Percentiles rank a stretch among this genome's conserved stretches.
phyloP scores from a whole-genome alignment of 2,797 vertebrate species.

The Stomatorhinus walkeri region DNA sequence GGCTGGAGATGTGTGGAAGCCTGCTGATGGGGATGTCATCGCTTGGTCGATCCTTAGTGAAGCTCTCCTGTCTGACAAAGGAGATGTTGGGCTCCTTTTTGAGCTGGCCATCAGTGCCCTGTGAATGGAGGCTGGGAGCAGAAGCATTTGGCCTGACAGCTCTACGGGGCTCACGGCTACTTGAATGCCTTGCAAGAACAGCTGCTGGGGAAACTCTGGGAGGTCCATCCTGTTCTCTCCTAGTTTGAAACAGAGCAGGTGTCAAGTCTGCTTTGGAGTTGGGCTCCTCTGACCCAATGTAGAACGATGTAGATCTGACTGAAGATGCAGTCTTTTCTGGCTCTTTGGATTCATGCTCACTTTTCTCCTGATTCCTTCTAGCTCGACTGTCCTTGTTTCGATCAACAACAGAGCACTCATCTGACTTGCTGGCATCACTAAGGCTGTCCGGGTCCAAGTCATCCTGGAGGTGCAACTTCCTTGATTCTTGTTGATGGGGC shows the following conservation, averaged over 20 bases:
- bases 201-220: conserved; percentile 55
- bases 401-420: conserved; percentile 65
- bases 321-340: conserved; percentile 34
- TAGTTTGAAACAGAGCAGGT: conserved; percentile 26
- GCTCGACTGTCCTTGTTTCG: conserved; percentile 46
- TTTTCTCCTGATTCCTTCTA: conserved; percentile 33
- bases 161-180: conserved; percentile 56
- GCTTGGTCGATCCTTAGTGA: conserved; percentile 81
- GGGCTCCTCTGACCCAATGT: conserved; percentile 71
- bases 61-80: conserved; percentile 84
- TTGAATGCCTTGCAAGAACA: conserved; percentile 56
- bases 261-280: conserved; percentile 40
- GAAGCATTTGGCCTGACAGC: conserved; percentile 66
- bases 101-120: conserved; percentile 53
- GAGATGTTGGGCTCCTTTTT: conserved; percentile 44
- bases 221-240: conserved; percentile 49
- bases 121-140: conserved; percentile 63
- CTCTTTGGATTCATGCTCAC: conserved; percentile 15
- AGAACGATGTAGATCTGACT: conserved; percentile 66
- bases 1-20: conserved; percentile 82
- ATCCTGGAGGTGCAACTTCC: conserved; percentile 63
- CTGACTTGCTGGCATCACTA: conserved; percentile 86
- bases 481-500: conserved; percentile 44
- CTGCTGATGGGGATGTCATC: conserved; percentile 64
- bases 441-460: conserved; percentile 90